A percentile compares a stretch with the other conserved stretches of the same genome.
Conservation (phyloP, 2,888 invertebrate genomes). For the Erynnis tages region DNA sequence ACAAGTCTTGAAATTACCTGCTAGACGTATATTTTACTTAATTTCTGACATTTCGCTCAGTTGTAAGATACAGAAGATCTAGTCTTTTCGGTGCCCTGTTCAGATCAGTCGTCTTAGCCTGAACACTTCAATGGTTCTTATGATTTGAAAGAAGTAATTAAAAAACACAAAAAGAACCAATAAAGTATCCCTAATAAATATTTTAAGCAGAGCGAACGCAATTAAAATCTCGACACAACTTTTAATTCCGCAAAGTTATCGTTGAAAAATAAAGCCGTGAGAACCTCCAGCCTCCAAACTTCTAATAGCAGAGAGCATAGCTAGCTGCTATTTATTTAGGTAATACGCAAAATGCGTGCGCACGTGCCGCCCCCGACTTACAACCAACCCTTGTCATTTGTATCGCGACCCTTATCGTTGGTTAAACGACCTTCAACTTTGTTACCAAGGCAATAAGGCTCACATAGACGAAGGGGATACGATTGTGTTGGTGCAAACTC, state of each 20-base stretch:
- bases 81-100: no score
- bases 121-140: no score
- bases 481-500: slow-evolving; percentile 43
- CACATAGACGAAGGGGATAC: not conserved
- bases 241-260: slow-evolving; percentile 1
- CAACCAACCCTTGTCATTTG: slow-evolving; percentile 45
- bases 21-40: no score
- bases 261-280: slow-evolving; percentile 42
- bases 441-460: slow-evolving; percentile 30
- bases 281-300: slow-evolving; percentile 47
- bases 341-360: slow-evolving; percentile 74
- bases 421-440: slow-evolving; percentile 41
- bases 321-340: slow-evolving; percentile 72
- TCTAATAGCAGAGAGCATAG: slow-evolving; percentile 33
- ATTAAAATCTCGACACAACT: not conserved
- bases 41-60: no score
- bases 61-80: no score
- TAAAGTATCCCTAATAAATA: not conserved
- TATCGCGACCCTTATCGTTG: slow-evolving; percentile 20
- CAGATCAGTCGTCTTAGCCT: no score
- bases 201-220: not conserved
- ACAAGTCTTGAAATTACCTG: no score
- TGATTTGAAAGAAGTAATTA: no score
- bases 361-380: slow-evolving; percentile 65
- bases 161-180: no score